Base-by-base conservation (phyloP, 2,113 vertebrate genomes). In the Catharus fuscescens region DNA sequence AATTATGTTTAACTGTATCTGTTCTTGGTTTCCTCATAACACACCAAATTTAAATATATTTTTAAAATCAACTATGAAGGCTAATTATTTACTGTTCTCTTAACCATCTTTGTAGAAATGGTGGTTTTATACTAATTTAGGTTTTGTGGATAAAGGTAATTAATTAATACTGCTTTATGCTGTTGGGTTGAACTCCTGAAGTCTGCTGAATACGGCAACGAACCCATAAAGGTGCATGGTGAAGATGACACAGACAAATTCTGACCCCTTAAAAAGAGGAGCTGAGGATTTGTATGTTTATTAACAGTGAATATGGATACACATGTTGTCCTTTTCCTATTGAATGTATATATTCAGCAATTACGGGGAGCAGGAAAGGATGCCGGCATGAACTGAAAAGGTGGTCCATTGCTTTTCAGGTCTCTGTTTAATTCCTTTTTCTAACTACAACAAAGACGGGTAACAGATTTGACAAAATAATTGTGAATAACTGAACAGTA, bases 391-490 rank as follows among this genome's bases (percentile, higher is more conserved):
- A 28, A 62, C 10, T 77, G 36, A 80, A 83, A 69, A 86, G 64
- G 18, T 42, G 31, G 24, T 70, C 26, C 26, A 34, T n/a, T 80
- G 29, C 32, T 74, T 29, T 78, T 83, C 45, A 71, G 15, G 14
- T 71, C 17, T 88, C 59, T 74, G 14, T 45, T 79, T 20, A 73
- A 20, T 78, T 93, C 15, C 3, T 71, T 92, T 91, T 86, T 59
- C 44, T 74, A 84, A 67, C 31, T 78, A 71, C 40, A 86, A 66
- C 12, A 64, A 77, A 93, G 64, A 28, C 52, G 67, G 44, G 34
- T 64, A 90, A 36, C 29, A 73, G 44, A 80, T 74, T 74, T 90
- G 72, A 86, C 44, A 90, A 86, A 90, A 90, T 18, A 71, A 92
- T 67, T 74, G 53, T 28, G 31, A 83, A 78, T 73, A 91, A 78